phyloP scores from a whole-genome alignment of 92 coral and sea anemone species.

The Epizoanthus ramosus region DNA sequence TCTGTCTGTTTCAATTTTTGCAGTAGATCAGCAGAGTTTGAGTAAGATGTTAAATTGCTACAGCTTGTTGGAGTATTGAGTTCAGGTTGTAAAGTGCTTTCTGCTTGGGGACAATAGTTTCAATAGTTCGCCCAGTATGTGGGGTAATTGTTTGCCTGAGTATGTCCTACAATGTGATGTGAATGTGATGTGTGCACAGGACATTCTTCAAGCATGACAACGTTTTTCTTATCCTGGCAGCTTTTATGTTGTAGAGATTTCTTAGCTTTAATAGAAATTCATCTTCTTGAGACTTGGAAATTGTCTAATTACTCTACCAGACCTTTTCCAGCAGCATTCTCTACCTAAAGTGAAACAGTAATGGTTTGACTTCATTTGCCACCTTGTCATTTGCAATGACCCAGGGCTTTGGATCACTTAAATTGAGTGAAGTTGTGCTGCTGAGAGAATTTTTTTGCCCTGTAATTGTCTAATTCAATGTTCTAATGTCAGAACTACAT shows the following conservation, averaged over 20 bases:
- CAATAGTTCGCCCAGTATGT: conserved; percentile 42
- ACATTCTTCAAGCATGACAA: conserved; percentile 28
- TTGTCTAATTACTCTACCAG: background rate
- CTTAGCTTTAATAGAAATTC: background rate
- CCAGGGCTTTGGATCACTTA: conserved; percentile 6
- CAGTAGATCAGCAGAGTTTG: background rate
- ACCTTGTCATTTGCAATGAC: conserved; percentile 1
- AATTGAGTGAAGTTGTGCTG: background rate
- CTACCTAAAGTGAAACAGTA: conserved; percentile 9
- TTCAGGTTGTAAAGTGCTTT: conserved; percentile 29
- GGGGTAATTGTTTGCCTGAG: conserved; percentile 31
- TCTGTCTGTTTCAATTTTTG: conserved; percentile 2
- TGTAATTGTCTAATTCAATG: background rate
- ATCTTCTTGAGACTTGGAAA: background rate
- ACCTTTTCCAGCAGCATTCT: conserved; percentile 17
- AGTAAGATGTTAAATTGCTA: background rate
- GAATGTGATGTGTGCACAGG: conserved; percentile 31
- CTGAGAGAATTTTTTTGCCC: background rate
- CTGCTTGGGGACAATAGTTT: conserved; percentile 48
- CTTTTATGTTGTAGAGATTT: conserved; percentile 10
- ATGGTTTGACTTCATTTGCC: conserved; percentile 3
- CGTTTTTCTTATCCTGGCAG: conserved; percentile 1
- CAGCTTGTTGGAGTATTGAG: background rate
- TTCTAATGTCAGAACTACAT: background rate
- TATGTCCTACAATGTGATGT: conserved; percentile 32